A percentile compares a stretch with the other conserved stretches of the same genome.
Conservation (phyloP, 2,113 vertebrate genomes). For the Rhinoptilus africanus region DNA sequence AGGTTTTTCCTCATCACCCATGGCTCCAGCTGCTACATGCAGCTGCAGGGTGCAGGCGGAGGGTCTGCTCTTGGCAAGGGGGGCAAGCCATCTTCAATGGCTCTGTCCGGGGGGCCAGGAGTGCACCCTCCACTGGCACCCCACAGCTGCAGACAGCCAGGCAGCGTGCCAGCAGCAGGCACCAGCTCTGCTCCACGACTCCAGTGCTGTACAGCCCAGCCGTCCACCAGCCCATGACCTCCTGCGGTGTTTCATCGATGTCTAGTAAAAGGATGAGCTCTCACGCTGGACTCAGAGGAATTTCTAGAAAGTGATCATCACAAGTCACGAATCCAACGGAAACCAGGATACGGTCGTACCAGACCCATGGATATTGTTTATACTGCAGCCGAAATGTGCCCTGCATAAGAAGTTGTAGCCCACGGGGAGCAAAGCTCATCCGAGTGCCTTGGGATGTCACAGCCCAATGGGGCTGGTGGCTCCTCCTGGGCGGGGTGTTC, state of each 20-base stretch:
- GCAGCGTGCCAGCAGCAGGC: not conserved
- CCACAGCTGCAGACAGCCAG: not conserved
- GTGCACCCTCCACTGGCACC: rapidly evolving
- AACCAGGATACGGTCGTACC: not conserved
- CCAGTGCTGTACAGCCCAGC: not conserved
- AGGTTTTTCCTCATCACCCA: not conserved
- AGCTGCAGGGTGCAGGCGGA: not conserved
- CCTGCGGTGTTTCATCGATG: not conserved
- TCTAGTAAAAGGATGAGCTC: not conserved
- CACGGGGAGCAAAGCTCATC: rapidly evolving
- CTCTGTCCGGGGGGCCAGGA: not conserved
- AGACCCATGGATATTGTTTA: not conserved
- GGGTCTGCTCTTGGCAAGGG: not conserved
- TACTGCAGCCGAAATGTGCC: not conserved
- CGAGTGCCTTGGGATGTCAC: rapidly evolving
- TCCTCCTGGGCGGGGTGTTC: not conserved
- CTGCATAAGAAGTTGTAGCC: not conserved
- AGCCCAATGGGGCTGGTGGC: not conserved
- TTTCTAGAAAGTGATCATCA: not conserved
- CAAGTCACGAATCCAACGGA: not conserved
- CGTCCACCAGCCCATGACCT: not conserved
- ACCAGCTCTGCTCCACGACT: not conserved
- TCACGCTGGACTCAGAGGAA: not conserved
- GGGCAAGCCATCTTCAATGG: not conserved
- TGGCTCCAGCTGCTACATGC: not conserved